These are phyloP conservation scores for Anorthoa munda DNA, from an alignment of 2,888 invertebrate genomes.

Conservation along the genomic window DNA sequence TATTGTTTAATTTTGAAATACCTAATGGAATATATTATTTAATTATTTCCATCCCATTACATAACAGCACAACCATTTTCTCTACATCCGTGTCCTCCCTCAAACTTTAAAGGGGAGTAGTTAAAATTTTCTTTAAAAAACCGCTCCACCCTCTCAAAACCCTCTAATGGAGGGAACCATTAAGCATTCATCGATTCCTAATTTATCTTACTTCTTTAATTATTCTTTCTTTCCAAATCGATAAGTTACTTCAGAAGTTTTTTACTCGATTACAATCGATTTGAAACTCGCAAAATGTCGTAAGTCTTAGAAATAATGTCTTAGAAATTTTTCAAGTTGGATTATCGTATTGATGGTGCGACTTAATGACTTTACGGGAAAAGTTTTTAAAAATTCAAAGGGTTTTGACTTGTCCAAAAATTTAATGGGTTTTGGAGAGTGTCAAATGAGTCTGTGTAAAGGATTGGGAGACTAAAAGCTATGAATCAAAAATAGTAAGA, in stretches of 20 bases:
- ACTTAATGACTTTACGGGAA: constrained; percentile 62
- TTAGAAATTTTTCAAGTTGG: constrained; percentile 63
- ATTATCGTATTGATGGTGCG: constrained; percentile 62
- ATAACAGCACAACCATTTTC: constrained; percentile 55
- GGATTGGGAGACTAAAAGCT: background rate
- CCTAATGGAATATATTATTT: too few relatives aligned
- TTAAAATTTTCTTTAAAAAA: constrained; percentile 83
- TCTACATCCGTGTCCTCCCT: constrained; percentile 70
- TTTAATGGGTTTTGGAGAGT: constrained; percentile 16
- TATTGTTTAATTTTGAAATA: too few relatives aligned
- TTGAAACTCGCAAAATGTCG: constrained; percentile 77
- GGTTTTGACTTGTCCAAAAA: constrained; percentile 22
- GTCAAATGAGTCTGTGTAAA: background rate
- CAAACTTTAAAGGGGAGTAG: constrained; percentile 83
- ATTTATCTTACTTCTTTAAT: constrained; percentile 88
- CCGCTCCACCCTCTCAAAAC: constrained; percentile 83
- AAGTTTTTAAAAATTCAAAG: constrained; percentile 38
- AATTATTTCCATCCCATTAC: background rate
- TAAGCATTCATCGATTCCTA: constrained; percentile 89
- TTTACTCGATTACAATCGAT: constrained; percentile 79
- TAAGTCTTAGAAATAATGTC: constrained; percentile 77
- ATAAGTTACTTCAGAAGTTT: constrained; percentile 79
- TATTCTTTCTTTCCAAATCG: constrained; percentile 84
- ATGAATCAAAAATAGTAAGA: background rate
- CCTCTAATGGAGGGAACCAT: constrained; percentile 88